Evolutionary conservation across 2,888 invertebrate species (phyloP), one percentile per base, ranked within the genome.

Genomic region (Nomada lathburiana): DNA sequence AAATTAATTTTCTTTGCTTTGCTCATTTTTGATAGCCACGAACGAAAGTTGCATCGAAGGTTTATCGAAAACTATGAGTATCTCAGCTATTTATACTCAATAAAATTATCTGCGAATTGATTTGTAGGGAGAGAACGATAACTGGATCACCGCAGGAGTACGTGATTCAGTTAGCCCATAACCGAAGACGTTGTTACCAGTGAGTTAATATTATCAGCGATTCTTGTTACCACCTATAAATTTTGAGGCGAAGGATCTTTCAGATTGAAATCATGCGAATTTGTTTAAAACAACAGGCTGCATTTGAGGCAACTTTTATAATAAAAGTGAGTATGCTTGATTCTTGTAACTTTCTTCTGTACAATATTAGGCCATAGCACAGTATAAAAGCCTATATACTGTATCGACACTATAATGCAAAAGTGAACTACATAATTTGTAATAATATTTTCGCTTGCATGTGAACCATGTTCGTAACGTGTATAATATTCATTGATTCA

Each of bases 101-200:
- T 85, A 81, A 78, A 85, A 79, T 82, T 76, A 75, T 62, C 68
- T 57, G 47, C 60, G 76, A 79, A 84, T 76, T 70, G 75, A 69
- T 64, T 59, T 18, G 57, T 29, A 69, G 59, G 57, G 42, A 68
- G 67, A 69, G 53, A 65, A 73, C 75, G 75, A 75, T 84, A 84
- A 84, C 77, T 62, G 60, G 72, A 80, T 80, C 75, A 77, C 72
- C 72, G 52, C 47, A 50, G 44, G 60, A 52, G 70, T 80, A 76
- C 84, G 83, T 80, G 80, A 84, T 84, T 84, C 71, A 77, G 71
- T 80, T 77, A 84, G 60, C 72, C 75, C 70, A 84, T 75, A 81
- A 81, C 78, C 50, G 84, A 84, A 81, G 81, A 84, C 69, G 71
- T 77, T 81, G 75, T 85, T 84, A 85, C 76, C 78, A 60, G 62